Conservation (phyloP, 1,140 invertebrate species). For the Thereuonema tuberculata region DNA sequence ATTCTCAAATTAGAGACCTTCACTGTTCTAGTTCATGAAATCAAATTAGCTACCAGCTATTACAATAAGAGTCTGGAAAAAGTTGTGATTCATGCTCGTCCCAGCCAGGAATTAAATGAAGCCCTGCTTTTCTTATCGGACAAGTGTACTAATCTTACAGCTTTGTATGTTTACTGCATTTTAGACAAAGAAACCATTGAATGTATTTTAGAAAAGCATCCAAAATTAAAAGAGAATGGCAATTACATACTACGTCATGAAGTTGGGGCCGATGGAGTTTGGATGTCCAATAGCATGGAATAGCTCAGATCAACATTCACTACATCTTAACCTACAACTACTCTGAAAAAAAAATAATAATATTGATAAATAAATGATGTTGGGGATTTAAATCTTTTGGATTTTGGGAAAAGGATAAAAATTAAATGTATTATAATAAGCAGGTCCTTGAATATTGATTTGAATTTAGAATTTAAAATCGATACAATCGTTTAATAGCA, state of each 20-base stretch:
- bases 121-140: background rate
- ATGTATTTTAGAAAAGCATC: slow-evolving; percentile 1
- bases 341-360: too few relatives aligned
- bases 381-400: too few relatives aligned
- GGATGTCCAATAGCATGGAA: background rate
- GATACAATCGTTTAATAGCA: too few relatives aligned
- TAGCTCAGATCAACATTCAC: too few relatives aligned
- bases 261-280: slow-evolving; percentile 4
- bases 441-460: too few relatives aligned
- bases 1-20: background rate
- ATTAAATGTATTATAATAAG: too few relatives aligned
- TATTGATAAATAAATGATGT: too few relatives aligned
- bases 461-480: too few relatives aligned
- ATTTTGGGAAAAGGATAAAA: too few relatives aligned
- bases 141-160: background rate
- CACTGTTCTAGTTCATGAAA: background rate
- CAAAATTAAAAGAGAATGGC: background rate
- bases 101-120: background rate
- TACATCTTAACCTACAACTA: too few relatives aligned
- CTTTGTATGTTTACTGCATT: background rate
- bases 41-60: background rate
- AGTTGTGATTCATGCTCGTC: background rate
- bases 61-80: background rate
- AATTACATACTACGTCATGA: background rate
- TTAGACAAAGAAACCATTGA: slow-evolving; percentile 4